Conservation (phyloP, 2,113 vertebrate genomes). For the Micromys minutus region DNA sequence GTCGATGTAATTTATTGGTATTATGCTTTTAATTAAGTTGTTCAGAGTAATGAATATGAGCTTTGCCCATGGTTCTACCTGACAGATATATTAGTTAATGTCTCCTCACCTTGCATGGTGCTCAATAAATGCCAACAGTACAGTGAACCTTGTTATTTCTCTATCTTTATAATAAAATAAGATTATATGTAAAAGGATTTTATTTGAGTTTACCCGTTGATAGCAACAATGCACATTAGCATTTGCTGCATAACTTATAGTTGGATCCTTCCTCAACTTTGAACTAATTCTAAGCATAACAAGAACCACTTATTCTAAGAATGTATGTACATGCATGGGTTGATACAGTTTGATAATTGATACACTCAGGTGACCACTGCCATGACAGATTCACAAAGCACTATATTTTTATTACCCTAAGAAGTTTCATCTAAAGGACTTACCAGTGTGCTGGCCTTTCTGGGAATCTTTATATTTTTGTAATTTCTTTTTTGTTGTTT, state of each 20-base stretch:
- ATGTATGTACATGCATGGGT: neutral
- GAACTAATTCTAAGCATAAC: constrained; percentile 1
- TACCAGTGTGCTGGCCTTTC: neutral
- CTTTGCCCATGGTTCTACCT: constrained; percentile 9
- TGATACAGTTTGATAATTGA: neutral
- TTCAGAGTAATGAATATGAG: constrained; percentile 61
- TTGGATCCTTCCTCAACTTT: neutral
- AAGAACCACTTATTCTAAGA: neutral
- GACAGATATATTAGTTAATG: constrained; percentile 21
- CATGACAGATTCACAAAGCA: neutral
- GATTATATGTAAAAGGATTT: constrained; percentile 17
- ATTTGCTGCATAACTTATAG: neutral
- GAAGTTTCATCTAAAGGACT: neutral
- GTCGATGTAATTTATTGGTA: constrained; percentile 70
- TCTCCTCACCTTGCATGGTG: constrained; percentile 44
- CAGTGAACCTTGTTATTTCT: neutral
- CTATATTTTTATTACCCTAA: neutral
- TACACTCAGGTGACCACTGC: neutral
- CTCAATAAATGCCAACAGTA: neutral
- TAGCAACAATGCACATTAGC: neutral
- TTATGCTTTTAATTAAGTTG: constrained; percentile 79
- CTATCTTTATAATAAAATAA: constrained; percentile 1
- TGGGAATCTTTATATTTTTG: neutral
- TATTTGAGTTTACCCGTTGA: constrained; percentile 49
- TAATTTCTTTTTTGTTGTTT: neutral